phyloP scores from a whole-genome alignment of 2,113 vertebrate genomes.

The Indri indri region DNA sequence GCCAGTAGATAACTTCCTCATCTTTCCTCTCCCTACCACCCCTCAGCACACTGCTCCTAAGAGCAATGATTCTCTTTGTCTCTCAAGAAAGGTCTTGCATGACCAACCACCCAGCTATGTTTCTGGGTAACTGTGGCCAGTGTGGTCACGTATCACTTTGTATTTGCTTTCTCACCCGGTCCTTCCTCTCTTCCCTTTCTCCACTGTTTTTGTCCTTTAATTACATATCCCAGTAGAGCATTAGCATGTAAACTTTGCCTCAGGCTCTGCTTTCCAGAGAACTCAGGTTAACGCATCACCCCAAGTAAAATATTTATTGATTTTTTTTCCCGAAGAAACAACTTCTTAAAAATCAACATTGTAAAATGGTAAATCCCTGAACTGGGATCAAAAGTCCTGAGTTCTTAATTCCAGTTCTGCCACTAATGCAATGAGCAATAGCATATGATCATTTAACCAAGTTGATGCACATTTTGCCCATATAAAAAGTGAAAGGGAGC shows the following conservation, averaged over 20 bases:
- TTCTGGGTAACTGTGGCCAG: not conserved
- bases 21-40: not conserved
- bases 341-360: not conserved
- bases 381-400: not conserved
- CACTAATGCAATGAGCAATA: not conserved
- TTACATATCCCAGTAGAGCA: not conserved
- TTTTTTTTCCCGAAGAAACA: not conserved
- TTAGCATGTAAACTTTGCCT: not conserved
- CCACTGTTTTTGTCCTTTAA: not conserved
- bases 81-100: not conserved
- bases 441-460: not conserved
- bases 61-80: not conserved
- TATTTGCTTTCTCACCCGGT: not conserved
- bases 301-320: not conserved
- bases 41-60: not conserved
- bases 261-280: not conserved
- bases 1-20: not conserved
- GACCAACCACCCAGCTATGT: not conserved
- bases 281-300: not conserved
- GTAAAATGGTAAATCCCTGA: not conserved
- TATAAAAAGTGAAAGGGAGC: not conserved
- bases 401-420: not conserved
- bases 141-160: not conserved
- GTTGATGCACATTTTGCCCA: not conserved
- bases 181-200: not conserved